Evolutionary conservation across 2,888 invertebrate genomes (phyloP), one percentile per base, ranked within the genome.

Genomic region (Clivina fossor): DNA sequence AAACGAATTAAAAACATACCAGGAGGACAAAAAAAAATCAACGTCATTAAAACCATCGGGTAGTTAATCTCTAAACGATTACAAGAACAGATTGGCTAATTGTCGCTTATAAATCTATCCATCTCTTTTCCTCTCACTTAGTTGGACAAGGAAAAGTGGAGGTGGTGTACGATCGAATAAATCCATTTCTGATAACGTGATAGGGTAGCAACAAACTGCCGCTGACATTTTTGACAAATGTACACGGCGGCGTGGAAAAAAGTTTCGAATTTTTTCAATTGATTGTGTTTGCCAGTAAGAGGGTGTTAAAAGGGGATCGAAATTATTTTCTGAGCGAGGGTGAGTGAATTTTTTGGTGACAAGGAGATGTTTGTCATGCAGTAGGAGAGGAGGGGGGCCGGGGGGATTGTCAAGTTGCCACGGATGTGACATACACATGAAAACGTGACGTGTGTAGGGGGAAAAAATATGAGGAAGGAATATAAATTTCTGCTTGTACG

Each of bases 141-240:
- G n/a, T n/a, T n/a, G n/a, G n/a, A n/a, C n/a, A n/a, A n/a, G n/a
- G n/a, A n/a, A n/a, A n/a, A n/a, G n/a, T n/a, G n/a, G 3, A 19
- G 40, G 28, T 40, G 30, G 30, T 33, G 15, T 30, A 28, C 24
- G 66, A 62, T 64, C 61, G 64, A 49, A 63, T 60, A 64, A 65
- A 68, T 68, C 63, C 61, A 59, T 60, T 61, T 65, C 63, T 63
- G 63, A 68, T 67, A 59, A 61, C 55, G 32, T 62, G 62, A 62
- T 62, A 60, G 59, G 50, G 54, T 22, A 22, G 18, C 20, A 30
- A 16, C 58, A 59, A 61, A 63, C 61, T 68, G 67, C 63, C 54
- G 55, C 59, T 65, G 68, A 65, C 68, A 57, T 63, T 67, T 68
- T 66, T 69, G 69, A 68, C 66, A 66, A 68, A 68, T 68, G 65